Base-by-base conservation (phyloP, 2,797 vertebrate species). In the Novumbra hubbsi region DNA sequence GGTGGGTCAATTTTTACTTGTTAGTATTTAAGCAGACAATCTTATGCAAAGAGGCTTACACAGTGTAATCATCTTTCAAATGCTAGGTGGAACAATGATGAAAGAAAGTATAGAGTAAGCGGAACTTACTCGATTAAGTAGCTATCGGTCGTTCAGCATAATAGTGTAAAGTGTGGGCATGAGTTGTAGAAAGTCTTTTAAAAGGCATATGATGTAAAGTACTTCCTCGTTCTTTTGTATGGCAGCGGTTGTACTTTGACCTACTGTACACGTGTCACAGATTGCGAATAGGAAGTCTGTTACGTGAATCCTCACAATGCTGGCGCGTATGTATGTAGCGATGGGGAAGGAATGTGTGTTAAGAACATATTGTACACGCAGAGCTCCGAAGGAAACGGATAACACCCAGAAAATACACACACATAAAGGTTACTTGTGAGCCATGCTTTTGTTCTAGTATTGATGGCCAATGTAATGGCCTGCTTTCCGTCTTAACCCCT, bases 321-420 rank as follows among this genome's bases (percentile, higher is more conserved):
- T 21, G n/a, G n/a, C n/a, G 55, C n/a, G 52, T 55, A 19, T 60
- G 21, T 60, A 4, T 1, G 55, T 21, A 11, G 24, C 3, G 55
- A 27, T 60, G 48, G 27, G 17, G 17, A 30, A 27, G 28, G 52
- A 52, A 70, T 1, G 17, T 30, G 8, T 19, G 24, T 52, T 16
- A 64, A 28, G 28, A 8, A 67, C 41, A 68, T 16, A 45, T 24
- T 17, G 60, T 49, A 68, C n/a, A 68, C 65, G 55, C 30, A 60
- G 55, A 60, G 9, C 55, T 60, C 55, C 24, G 21, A 60, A 11
- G 3, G 55, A 60, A 6, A 11, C 30, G 60, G 9, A 55, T 30
- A 50, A 28, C 68, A 32, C 49, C 68, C 28, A 50, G 45, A 28
- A 7, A 49, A 32, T 27, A 34, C 70, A 76, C 72, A 72, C 64